Evolutionary conservation across 2,888 invertebrate genomes (phyloP).

Genomic region (Phyllotreta striolata): DNA sequence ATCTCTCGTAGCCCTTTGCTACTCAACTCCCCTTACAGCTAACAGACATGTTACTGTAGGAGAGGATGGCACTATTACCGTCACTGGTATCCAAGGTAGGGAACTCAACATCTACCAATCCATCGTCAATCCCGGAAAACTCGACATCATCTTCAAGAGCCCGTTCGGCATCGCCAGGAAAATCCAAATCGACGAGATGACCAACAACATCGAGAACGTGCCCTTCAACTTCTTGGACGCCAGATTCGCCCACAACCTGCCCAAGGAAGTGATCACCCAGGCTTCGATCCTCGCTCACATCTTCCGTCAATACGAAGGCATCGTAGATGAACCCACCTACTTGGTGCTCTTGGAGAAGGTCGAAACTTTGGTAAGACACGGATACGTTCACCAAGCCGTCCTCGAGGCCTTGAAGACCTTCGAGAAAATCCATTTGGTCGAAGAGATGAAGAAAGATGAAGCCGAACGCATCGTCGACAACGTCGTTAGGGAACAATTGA

Average conservation of each 20-base stretch:
- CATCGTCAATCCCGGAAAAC: not conserved
- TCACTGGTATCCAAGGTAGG: constrained; percentile 1
- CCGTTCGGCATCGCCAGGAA: constrained; percentile 1
- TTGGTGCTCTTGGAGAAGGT: constrained; percentile 36
- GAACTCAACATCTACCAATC: constrained; percentile 14
- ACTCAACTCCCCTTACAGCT: not conserved
- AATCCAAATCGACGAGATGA: constrained; percentile 9
- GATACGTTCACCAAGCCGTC: constrained; percentile 26
- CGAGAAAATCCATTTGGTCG: not conserved
- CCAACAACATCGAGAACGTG: not conserved
- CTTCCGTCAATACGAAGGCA: constrained; percentile 39
- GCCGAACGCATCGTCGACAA: not conserved
- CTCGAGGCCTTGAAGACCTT: not conserved
- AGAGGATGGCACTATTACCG: constrained; percentile 7
- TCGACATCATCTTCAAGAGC: constrained; percentile 7
- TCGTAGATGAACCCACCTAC: constrained; percentile 34
- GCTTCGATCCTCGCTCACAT: constrained; percentile 35
- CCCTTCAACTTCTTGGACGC: constrained; percentile 1
- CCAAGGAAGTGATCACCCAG: constrained; percentile 22
- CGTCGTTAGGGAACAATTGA: not conserved
- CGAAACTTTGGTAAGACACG: constrained; percentile 35
- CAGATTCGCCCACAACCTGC: not conserved
- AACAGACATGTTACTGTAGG: constrained; percentile 7
- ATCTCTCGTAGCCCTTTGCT: constrained; percentile 14
- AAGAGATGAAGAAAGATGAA: not conserved